These are phyloP conservation scores for Sebastes variabilis DNA, from an alignment of 2,797 vertebrate species.

Conservation along the genomic window DNA sequence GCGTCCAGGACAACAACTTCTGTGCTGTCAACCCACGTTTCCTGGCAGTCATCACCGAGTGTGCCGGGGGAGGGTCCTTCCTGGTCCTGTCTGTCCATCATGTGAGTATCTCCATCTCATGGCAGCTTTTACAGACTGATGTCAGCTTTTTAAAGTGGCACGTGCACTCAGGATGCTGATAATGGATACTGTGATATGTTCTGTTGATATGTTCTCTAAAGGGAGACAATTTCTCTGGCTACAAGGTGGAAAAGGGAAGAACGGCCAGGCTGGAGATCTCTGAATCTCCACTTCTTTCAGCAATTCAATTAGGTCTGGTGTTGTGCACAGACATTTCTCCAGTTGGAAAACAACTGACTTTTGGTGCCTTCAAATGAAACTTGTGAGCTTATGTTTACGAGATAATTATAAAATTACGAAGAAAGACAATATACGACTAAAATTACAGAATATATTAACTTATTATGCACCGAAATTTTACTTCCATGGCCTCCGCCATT, in stretches of 20 bases:
- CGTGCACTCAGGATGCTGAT: neutral
- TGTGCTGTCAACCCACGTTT: conserved; percentile 92
- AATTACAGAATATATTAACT: too few species aligned
- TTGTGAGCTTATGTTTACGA: too few species aligned
- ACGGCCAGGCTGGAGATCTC: too few species aligned
- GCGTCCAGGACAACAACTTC: conserved; percentile 94
- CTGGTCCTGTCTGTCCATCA: conserved; percentile 89
- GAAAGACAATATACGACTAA: too few species aligned
- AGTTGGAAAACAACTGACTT: neutral
- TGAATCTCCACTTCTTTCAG: neutral
- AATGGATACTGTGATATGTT: neutral
- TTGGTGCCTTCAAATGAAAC: too few species aligned
- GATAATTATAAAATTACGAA: too few species aligned
- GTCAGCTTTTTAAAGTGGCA: neutral
- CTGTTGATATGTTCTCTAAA: neutral
- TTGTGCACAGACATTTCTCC: neutral
- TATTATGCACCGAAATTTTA: too few species aligned
- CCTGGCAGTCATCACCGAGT: conserved; percentile 92
- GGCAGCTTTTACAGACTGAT: neutral
- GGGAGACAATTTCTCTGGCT: neutral
- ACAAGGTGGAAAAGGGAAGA: too few species aligned
- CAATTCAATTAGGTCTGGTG: neutral
- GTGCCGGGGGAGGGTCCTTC: conserved; percentile 90
- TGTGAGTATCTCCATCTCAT: conserved; percentile 77
- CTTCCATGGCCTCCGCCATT: too few species aligned